phyloP scores from a whole-genome alignment of 1,140 invertebrate genomes.

The Eriosoma lanigerum region DNA sequence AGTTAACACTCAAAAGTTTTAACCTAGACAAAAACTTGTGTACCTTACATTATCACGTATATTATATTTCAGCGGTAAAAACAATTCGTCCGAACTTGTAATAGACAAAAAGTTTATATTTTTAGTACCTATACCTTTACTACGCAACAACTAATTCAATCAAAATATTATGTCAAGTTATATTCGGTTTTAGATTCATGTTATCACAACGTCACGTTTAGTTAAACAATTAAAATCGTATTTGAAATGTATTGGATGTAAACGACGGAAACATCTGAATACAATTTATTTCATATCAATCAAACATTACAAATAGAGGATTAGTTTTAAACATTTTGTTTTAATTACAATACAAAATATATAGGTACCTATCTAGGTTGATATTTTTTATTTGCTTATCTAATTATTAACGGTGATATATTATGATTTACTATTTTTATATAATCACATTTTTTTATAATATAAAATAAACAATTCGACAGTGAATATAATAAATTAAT shows the following conservation, averaged over 20 bases:
- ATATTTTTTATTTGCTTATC: too few species aligned
- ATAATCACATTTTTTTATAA: too few species aligned
- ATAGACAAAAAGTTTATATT: background rate
- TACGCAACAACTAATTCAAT: background rate
- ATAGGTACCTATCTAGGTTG: too few species aligned
- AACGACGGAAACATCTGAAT: background rate
- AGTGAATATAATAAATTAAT: too few species aligned
- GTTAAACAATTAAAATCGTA: conserved; percentile 5
- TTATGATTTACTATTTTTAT: too few species aligned
- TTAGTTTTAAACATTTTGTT: background rate
- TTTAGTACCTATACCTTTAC: background rate
- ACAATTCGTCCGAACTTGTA: background rate
- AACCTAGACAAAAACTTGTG: too few species aligned
- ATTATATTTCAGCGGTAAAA: background rate
- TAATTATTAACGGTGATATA: too few species aligned
- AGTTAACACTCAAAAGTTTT: too few species aligned
- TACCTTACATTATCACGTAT: background rate
- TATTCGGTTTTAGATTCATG: background rate
- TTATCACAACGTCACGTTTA: conserved; percentile 20
- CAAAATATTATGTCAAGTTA: background rate
- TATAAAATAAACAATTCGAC: too few species aligned
- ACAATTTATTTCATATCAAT: background rate
- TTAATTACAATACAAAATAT: too few species aligned
- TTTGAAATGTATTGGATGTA: background rate
- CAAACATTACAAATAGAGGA: background rate